These are phyloP conservation scores for Drosophila lacertosa DNA, from an alignment of 1,140 invertebrate species.

Conservation along the genomic window DNA sequence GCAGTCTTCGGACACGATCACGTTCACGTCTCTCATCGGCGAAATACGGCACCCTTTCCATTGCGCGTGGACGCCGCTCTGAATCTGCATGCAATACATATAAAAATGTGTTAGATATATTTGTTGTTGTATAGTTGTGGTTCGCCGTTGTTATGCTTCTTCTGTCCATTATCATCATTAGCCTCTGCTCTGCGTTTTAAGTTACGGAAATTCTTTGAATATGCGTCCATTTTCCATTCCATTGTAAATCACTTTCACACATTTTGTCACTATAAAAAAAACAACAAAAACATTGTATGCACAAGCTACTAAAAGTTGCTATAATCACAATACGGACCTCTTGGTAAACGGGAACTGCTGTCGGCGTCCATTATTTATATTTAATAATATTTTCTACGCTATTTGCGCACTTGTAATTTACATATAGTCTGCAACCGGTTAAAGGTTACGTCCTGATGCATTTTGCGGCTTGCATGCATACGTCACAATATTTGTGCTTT, in stretches of 20 bases:
- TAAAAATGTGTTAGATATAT: constrained; percentile 1
- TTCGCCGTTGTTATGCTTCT: background rate
- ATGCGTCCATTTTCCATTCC: constrained; percentile 18
- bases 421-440: background rate
- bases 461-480: background rate
- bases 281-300: constrained; percentile 67
- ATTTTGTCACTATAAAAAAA: constrained; percentile 69
- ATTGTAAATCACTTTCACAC: constrained; percentile 52
- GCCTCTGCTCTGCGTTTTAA: background rate
- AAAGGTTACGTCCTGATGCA: constrained; percentile 5
- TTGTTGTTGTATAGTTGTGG: background rate
- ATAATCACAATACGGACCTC: constrained; percentile 54
- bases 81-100: constrained; percentile 41
- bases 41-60: constrained; percentile 62
- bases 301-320: constrained; percentile 19
- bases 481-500: background rate
- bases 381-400: background rate
- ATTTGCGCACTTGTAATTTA: constrained; percentile 20
- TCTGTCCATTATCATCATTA: background rate
- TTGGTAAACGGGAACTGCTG: constrained; percentile 45
- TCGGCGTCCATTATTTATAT: constrained; percentile 57
- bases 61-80: constrained; percentile 4
- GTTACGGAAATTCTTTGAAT: background rate
- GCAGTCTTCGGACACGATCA: constrained; percentile 43
- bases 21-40: constrained; percentile 45